A percentile compares a stretch with the other conserved stretches of the same genome.
Evolutionary conservation across 2,797 vertebrate species (phyloP).

Genomic region (Cynopterus sphinx): DNA sequence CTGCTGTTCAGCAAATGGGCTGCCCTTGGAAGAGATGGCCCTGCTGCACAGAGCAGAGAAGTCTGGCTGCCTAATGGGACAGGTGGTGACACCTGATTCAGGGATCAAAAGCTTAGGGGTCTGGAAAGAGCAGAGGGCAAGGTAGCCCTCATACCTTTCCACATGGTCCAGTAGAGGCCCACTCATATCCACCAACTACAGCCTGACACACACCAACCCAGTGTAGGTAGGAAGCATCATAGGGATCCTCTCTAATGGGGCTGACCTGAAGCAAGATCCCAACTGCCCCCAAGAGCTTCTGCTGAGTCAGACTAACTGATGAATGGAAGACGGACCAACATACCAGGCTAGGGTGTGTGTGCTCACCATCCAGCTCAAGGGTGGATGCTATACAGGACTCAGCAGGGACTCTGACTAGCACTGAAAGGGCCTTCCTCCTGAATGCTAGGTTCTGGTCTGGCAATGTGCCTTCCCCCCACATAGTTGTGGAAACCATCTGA

Average conservation of each 20-base stretch:
- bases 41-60: not conserved
- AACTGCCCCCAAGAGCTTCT: not conserved
- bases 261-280: not conserved
- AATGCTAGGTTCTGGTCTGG: not conserved
- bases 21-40: not conserved
- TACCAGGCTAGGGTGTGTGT: not conserved
- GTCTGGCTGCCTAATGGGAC: not conserved
- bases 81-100: not conserved
- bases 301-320: not conserved
- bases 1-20: not conserved
- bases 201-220: not conserved
- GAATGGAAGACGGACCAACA: not conserved
- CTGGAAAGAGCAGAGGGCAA: not conserved
- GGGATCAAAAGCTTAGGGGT: conserved; percentile 16
- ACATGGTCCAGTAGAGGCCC: not conserved
- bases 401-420: not conserved
- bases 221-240: not conserved
- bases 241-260: not conserved
- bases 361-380: not conserved
- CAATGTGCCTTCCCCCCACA: not conserved
- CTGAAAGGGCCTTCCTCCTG: not conserved
- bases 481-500: not conserved
- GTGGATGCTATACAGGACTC: not conserved
- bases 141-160: not conserved
- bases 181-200: not conserved